Base-by-base conservation (phyloP, 1,140 invertebrate species). In the Orius insidiosus region DNA sequence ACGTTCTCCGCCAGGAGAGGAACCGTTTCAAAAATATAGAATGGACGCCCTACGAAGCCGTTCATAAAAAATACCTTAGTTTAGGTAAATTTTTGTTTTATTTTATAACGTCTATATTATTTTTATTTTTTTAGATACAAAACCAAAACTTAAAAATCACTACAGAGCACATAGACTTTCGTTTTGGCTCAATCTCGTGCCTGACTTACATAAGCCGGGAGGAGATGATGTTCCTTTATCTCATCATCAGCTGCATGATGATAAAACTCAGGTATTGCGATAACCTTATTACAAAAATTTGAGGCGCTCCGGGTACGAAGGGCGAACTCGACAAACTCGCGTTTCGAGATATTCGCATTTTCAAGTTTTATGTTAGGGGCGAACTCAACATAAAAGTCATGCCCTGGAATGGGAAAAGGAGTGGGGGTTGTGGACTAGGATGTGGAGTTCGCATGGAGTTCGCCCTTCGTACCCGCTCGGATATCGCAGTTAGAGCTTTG, bases 131-230 rank as follows among this genome's bases (percentile, higher is more conserved):
- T 13, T 63, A 85, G 86, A 89, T 59, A 77, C 77, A 15, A 88
- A 89, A 63, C 78, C 85, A 0, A 86, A 88, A 59, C 60, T 90
- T 19, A 85, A 92, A 58, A 89, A 90, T 57, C 92, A 95, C 64
- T 97, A 96, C 64, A 74, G 92, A 52, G 88, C 89, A 5, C 87
- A 68, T 60, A 77, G 86, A 43, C 67, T 96, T n/a, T 94, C 89
- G 1, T 92, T 97, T 62, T 98, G 94, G 94, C 62, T 92, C 24
- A 87, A 93, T 56, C 68, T 97, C 13, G 85, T 98, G 34, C 93
- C 93, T 3, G 88, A 93, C 60, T 70, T 98, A n/a, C 90, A 97
- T 58, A 76, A 80, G 56, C 84, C 84, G 1, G 84, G 84, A 1
- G 74, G 80, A 10, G 81, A 85, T 51, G 85, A 85, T 57, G 83